Percentiles rank a stretch among this genome's conserved stretches.
Conservation (phyloP, 2,797 vertebrate species). For the Melanotaenia parkinsoni region DNA sequence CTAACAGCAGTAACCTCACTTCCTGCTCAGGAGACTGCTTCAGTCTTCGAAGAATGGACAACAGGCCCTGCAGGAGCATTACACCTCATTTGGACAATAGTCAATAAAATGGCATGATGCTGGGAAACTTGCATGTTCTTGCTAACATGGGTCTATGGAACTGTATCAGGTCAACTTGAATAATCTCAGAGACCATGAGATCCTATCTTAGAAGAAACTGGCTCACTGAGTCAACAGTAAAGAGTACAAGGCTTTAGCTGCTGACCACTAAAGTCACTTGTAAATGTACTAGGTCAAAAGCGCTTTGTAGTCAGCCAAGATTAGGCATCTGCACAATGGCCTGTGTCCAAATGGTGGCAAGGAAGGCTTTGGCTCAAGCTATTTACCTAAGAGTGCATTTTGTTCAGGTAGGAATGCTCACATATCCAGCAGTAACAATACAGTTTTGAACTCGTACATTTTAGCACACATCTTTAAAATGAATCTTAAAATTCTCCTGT, state of each 20-base stretch:
- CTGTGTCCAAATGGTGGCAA: slow-evolving; percentile 35
- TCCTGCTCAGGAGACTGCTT: slow-evolving; percentile 94
- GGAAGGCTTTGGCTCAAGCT: slow-evolving; percentile 48
- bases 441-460: not conserved
- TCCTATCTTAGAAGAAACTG: slow-evolving; percentile 6
- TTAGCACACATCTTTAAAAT: too few species aligned
- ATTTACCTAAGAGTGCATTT: slow-evolving; percentile 17
- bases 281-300: slow-evolving; percentile 38
- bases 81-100: slow-evolving; percentile 12
- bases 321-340: slow-evolving; percentile 45
- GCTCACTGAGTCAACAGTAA: slow-evolving; percentile 15
- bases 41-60: slow-evolving; percentile 92
- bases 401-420: slow-evolving; percentile 23
- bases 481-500: too few species aligned
- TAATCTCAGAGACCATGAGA: slow-evolving; percentile 19
- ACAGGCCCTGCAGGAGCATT: slow-evolving; percentile 85
- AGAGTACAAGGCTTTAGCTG: slow-evolving; percentile 63
- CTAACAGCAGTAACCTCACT: slow-evolving; percentile 92
- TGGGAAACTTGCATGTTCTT: slow-evolving; percentile 11
- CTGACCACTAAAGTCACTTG: slow-evolving; percentile 55
- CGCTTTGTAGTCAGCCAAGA: slow-evolving; percentile 46
- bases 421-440: not conserved
- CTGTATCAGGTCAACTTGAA: slow-evolving; percentile 12
- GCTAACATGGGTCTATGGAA: not conserved
- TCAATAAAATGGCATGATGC: slow-evolving; percentile 3